A percentile compares a stretch with the other conserved stretches of the same genome.
These are phyloP conservation scores for Thymelicus sylvestris DNA, from an alignment of 2,888 invertebrate genomes.

Conservation along the genomic window DNA sequence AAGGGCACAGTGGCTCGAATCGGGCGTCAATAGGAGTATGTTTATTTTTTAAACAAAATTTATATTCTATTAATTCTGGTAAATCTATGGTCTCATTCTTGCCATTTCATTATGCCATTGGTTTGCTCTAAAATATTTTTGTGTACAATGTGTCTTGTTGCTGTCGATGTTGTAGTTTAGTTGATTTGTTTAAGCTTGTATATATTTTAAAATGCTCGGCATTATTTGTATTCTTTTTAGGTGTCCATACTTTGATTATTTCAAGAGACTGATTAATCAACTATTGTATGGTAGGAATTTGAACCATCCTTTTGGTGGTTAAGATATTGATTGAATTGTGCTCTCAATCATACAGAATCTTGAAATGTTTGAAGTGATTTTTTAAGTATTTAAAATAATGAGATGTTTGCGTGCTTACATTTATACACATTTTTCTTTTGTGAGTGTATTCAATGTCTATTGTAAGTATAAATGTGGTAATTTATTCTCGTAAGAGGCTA, in stretches of 20 bases:
- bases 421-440: constrained; percentile 15
- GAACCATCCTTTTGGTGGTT: background rate
- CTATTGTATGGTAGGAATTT: background rate
- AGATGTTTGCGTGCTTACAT: constrained; percentile 11
- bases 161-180: constrained; percentile 49
- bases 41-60: too few relatives aligned
- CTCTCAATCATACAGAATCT: constrained; percentile 3
- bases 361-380: constrained; percentile 8
- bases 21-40: too few relatives aligned
- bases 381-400: constrained; percentile 12
- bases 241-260: constrained; percentile 22
- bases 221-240: constrained; percentile 43
- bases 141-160: constrained; percentile 42
- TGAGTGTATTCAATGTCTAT: constrained; percentile 17
- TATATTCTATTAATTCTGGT: background rate
- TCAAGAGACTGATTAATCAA: constrained; percentile 8
- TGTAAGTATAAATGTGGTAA: constrained; percentile 1
- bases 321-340: background rate
- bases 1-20: too few relatives aligned
- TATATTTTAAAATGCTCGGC: constrained; percentile 48
- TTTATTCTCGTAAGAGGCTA: constrained; percentile 13
- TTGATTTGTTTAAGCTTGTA: constrained; percentile 43
- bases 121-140: constrained; percentile 23
- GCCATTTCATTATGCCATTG: constrained; percentile 30
- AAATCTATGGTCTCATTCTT: constrained; percentile 22